Conservation (phyloP, 2,113 vertebrate species). For the Xiphias gladius region DNA sequence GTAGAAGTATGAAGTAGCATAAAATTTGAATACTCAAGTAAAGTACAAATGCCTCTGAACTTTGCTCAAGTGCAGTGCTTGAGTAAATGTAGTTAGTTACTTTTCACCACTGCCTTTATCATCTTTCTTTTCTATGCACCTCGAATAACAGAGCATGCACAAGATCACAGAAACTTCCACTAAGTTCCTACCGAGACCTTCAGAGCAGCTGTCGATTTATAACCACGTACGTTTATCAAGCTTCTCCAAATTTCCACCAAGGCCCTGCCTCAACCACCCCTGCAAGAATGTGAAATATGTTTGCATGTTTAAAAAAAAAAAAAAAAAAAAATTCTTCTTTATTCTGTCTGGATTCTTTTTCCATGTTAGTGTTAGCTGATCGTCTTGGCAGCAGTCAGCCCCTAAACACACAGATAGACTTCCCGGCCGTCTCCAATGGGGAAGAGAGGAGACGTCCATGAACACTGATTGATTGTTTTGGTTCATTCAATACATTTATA, state of each 20-base stretch:
- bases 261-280: constrained; percentile 66
- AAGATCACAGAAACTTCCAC: constrained; percentile 47
- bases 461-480: constrained; percentile 54
- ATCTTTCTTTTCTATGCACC: constrained; percentile 1
- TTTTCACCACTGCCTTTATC: background rate
- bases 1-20: background rate
- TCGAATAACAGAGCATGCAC: constrained; percentile 12
- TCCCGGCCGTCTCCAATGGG: constrained; percentile 48
- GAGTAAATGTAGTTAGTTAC: background rate
- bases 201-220: constrained; percentile 36
- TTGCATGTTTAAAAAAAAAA: constrained; percentile 70
- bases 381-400: constrained; percentile 53
- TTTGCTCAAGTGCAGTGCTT: background rate
- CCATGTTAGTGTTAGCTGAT: constrained; percentile 68
- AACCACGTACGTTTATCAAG: constrained; percentile 56
- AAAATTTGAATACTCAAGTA: background rate
- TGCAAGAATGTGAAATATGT: constrained; percentile 82
- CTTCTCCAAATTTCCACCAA: constrained; percentile 72
- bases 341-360: constrained; percentile 72
- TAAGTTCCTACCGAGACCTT: constrained; percentile 22
- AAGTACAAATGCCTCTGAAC: background rate
- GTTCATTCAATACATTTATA: constrained; percentile 31
- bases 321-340: constrained; percentile 60
- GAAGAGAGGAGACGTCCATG: constrained; percentile 45
- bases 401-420: constrained; percentile 64